A percentile compares a stretch with the other conserved stretches of the same genome.
Conservation (phyloP, 2,888 invertebrate species). For the Stenodema calcarata region DNA sequence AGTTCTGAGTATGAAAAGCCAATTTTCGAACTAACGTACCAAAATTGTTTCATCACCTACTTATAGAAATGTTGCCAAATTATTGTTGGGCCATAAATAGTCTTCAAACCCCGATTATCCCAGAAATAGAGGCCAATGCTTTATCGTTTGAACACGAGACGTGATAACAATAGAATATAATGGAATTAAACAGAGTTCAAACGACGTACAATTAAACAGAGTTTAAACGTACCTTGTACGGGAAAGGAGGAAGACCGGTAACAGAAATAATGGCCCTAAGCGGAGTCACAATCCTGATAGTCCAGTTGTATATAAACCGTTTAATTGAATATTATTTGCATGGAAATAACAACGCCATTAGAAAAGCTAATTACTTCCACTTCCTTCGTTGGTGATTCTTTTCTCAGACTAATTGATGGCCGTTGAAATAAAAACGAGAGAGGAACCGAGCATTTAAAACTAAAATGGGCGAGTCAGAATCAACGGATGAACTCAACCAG, state of each 20-base stretch:
- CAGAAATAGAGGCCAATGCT: no score
- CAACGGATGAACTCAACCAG: not conserved
- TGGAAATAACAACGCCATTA: not conserved
- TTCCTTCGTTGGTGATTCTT: not conserved
- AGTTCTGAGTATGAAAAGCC: no score
- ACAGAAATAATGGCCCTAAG: not conserved
- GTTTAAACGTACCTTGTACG: no score
- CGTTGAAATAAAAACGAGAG: not conserved
- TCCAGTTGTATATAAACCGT: not conserved
- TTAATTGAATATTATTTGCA: constrained; percentile 15
- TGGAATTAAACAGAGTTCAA: no score
- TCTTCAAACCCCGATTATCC: no score
- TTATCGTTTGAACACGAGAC: no score
- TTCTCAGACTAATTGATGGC: not conserved
- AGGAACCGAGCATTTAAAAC: not conserved
- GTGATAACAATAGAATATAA: no score
- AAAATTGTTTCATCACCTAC: no score
- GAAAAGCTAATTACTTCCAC: constrained; percentile 12
- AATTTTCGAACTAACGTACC: no score
- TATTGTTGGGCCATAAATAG: no score
- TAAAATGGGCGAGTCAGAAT: not conserved
- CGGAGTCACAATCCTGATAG: not conserved
- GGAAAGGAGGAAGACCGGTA: not conserved
- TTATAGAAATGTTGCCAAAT: no score
- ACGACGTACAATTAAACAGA: no score